These are phyloP conservation scores for Polypedilum vanderplanki DNA, from an alignment of 1,140 invertebrate genomes.

Conservation along the genomic window DNA sequence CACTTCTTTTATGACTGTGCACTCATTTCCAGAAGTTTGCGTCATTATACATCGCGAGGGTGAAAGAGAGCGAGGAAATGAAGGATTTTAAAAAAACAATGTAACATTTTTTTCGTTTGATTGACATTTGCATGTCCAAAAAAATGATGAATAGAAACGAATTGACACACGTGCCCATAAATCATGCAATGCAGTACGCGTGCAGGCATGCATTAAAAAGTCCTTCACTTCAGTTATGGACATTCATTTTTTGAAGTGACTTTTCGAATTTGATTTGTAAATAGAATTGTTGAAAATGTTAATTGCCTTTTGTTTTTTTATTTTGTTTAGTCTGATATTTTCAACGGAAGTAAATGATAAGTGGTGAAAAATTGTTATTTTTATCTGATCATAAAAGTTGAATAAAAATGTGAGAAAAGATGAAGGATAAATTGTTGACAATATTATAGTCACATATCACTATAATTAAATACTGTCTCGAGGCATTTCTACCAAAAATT, in stretches of 20 bases:
- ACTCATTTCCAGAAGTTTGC: not conserved
- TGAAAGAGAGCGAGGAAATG: not conserved
- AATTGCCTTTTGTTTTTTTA: not conserved
- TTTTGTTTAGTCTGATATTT: too few relatives aligned
- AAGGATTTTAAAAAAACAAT: not conserved
- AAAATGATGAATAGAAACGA: conserved; percentile 13
- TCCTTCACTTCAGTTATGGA: conserved; percentile 5
- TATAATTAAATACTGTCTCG: not conserved
- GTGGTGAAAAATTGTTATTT: not conserved
- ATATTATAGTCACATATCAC: not conserved
- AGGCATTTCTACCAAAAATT: conserved; percentile 1
- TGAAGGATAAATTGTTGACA: too few relatives aligned
- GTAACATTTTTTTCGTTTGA: not conserved
- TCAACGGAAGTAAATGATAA: not conserved
- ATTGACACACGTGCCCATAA: conserved; percentile 10
- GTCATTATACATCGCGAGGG: not conserved
- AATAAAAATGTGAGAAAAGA: not conserved
- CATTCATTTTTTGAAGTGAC: not conserved
- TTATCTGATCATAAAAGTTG: not conserved
- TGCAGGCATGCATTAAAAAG: not conserved
- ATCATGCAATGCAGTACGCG: conserved; percentile 10
- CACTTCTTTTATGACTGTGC: not conserved
- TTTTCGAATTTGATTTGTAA: conserved; percentile 16
- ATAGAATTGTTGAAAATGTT: not conserved
- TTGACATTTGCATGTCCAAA: conserved; percentile 10